Evolutionary conservation across 1,140 invertebrate genomes (phyloP), one percentile per base, ranked within the genome.

Genomic region (Eriosoma lanigerum): DNA sequence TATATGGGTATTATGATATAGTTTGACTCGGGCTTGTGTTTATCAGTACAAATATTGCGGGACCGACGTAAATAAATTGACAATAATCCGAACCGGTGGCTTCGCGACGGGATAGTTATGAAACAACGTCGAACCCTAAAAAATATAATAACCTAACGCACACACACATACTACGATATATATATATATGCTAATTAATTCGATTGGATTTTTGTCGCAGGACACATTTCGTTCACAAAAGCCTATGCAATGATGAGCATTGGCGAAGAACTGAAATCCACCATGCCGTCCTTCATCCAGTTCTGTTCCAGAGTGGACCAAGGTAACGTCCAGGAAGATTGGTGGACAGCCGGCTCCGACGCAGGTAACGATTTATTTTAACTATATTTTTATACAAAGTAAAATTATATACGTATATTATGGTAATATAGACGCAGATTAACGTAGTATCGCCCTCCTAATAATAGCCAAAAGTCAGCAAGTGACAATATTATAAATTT

Each of bases 171-270:
- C n/a, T n/a, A n/a, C n/a, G n/a, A n/a, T n/a, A n/a, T n/a, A n/a
- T n/a, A n/a, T n/a, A n/a, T n/a, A n/a, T n/a, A n/a, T n/a, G n/a
- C n/a, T n/a, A n/a, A n/a, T n/a, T n/a, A n/a, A n/a, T n/a, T n/a
- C n/a, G n/a, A 66, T 21, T 15, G n/a, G 9, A n/a, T 21, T 24
- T 38, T 48, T 5, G 8, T 52, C 50, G 26, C 46, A 72, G 68
- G 13, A 62, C 58, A 32, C 58, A 26, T 72, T 29, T 29, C 13
- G 32, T 12, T 12, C 21, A 58, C 32, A 26, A 60, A 60, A 62
- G 75, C 38, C 75, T 78, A 48, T 29, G 56, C 75, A 50, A 78
- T 78, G 75, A 78, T 78, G 75, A 78, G 75, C 54, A 15, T 78
- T 6, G 54, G 75, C 21, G 75, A 78, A 78, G 75, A 78, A 78